phyloP scores from a whole-genome alignment of 2,888 invertebrate species.

The Aspidiotus rigidus region DNA sequence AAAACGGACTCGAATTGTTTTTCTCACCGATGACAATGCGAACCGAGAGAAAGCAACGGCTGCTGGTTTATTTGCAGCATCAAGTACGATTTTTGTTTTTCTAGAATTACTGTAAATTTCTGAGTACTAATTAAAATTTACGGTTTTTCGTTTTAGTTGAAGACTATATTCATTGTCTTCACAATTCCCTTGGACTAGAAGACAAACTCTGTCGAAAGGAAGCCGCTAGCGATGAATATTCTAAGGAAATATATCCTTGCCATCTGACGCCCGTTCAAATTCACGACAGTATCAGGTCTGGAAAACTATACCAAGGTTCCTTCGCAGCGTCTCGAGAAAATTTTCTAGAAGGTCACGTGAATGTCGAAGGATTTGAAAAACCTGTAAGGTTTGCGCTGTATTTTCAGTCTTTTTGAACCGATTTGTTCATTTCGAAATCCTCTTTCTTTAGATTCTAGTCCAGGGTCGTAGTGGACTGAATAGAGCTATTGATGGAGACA shows the following conservation, averaged over 20 bases:
- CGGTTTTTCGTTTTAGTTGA: conserved; percentile 47
- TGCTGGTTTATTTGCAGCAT: conserved; percentile 60
- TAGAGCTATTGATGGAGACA: conserved; percentile 87
- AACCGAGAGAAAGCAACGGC: conserved; percentile 63
- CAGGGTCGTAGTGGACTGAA: conserved; percentile 82
- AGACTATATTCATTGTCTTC: conserved; percentile 68
- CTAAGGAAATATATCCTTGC: conserved; percentile 66
- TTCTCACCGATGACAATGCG: conserved; percentile 74
- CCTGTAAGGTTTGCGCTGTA: conserved; percentile 52
- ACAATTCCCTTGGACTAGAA: conserved; percentile 55
- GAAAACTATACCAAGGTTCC: conserved; percentile 66
- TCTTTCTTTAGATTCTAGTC: conserved; percentile 55
- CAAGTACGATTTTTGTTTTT: conserved; percentile 49
- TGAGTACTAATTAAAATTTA: neutral
- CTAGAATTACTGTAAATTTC: neutral
- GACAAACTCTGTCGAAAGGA: conserved; percentile 62
- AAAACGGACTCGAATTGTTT: conserved; percentile 53
- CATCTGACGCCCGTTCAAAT: conserved; percentile 71
- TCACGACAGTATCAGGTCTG: conserved; percentile 67
- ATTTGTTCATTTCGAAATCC: neutral
- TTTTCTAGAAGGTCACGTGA: conserved; percentile 82
- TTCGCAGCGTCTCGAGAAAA: conserved; percentile 85
- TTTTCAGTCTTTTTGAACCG: neutral
- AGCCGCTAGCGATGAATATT: conserved; percentile 44
- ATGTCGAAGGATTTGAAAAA: conserved; percentile 68